Evolutionary conservation across 2,113 vertebrate species (phyloP), one percentile per base, ranked within the genome.

Genomic region (Jacana jacana): DNA sequence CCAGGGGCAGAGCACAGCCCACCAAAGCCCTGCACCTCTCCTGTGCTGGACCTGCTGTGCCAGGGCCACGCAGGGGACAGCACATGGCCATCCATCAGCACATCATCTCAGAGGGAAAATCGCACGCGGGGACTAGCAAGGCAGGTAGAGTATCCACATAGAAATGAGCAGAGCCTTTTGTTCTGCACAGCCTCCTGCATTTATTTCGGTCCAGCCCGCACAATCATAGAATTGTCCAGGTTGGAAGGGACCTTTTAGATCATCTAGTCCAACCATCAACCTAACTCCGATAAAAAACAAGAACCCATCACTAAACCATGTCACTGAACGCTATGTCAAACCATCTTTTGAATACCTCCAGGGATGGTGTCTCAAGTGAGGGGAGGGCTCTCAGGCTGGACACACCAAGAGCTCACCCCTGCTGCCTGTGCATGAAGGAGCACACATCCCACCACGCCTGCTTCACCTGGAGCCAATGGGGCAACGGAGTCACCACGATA

Each of bases 31-130:
- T 17, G 8, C 70, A 64, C 13, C 35, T 42, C 48, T 44, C 35
- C 68, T 23, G 1, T 1, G 55, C 37, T 52, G 81, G 18, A 23
- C 25, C 68, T 60, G 19, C 35, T 0, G 0, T 27, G 27, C 70
- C 69, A 39, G n/a, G 31, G 33, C 65, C 12, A 8, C 42, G 1
- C 16, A 17, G 33, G 55, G 17, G 14, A 42, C 23, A 4, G 24
- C 1, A 2, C 5, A 0, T 2, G 10, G 58, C 58, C 4, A 0
- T 44, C 52, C 70, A 20, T 28, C 71, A 79, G 27, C 0, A 10
- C 3, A 1, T 55, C 73, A 39, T 0, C 40, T 31, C 6, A 0
- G 24, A 24, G 37, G 31, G 31, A 51, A 57, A 89, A 83, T 64
- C 0, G 1, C 46, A 13, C 4, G 0, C 7, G 7, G 61, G 15